Evolutionary conservation across 2,113 vertebrate genomes (phyloP).

Genomic region (Lampris incognitus): DNA sequence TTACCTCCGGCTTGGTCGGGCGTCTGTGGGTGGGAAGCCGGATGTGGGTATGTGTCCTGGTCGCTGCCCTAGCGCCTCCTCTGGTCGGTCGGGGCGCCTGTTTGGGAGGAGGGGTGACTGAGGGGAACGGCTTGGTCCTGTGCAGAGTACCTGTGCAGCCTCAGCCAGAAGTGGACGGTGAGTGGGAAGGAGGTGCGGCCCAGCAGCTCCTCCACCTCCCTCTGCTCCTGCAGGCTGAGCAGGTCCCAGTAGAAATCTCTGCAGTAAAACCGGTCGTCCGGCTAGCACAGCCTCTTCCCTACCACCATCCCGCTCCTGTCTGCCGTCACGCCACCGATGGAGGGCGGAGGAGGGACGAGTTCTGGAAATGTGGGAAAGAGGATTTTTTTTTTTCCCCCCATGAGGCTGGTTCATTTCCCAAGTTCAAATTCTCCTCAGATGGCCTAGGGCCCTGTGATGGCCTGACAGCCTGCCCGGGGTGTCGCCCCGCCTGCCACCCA

Average conservation of each 20-base stretch:
- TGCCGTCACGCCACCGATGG: background rate
- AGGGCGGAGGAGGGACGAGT: background rate
- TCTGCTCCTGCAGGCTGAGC: conserved; percentile 35
- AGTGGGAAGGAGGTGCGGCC: background rate
- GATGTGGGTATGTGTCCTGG: too few relatives aligned
- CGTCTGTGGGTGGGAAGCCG: too few relatives aligned
- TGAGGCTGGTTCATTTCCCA: too few relatives aligned
- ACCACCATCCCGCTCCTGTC: conserved; percentile 20
- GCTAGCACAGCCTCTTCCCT: conserved; percentile 35
- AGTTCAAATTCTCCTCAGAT: too few relatives aligned
- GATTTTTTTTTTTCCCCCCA: background rate
- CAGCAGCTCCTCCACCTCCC: conserved; percentile 3
- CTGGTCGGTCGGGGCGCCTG: too few relatives aligned
- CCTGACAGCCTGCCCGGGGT: too few relatives aligned
- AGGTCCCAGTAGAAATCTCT: conserved; percentile 35
- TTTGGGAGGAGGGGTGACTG: too few relatives aligned
- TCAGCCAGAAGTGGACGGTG: conserved; percentile 39
- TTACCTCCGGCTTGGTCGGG: too few relatives aligned
- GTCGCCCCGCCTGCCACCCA: too few relatives aligned
- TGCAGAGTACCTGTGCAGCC: conserved; percentile 32
- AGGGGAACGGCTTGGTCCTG: too few relatives aligned
- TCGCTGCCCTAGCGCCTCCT: too few relatives aligned
- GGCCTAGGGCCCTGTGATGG: too few relatives aligned
- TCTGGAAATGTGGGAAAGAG: background rate
- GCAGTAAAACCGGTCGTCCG: conserved; percentile 42